A percentile compares a stretch with the other conserved stretches of the same genome.
phyloP scores from a whole-genome alignment of 2,797 vertebrate species.

The Tarsius wallacei region DNA sequence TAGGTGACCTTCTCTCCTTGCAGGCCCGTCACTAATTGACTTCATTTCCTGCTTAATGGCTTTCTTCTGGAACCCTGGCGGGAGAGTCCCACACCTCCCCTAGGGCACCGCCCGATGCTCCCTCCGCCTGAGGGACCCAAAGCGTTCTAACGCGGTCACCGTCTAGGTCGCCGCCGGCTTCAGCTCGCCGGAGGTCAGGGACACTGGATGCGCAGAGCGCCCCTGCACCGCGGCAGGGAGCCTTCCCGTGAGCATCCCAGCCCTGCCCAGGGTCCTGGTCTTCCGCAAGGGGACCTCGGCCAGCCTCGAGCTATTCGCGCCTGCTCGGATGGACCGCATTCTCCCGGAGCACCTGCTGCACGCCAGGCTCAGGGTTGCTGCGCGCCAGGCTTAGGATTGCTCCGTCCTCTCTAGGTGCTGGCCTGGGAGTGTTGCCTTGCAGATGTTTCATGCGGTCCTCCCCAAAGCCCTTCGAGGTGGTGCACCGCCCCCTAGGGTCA shows the following conservation, averaged over 20 bases:
- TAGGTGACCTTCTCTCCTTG: not conserved
- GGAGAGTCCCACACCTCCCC: not conserved
- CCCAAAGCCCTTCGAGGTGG: not conserved
- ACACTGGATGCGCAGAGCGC: fast-evolving
- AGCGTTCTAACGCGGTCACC: not conserved
- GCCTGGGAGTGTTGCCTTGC: not conserved
- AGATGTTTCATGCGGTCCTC: not conserved
- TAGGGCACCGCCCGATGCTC: not conserved
- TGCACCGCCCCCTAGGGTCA: not conserved
- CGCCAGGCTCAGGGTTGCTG: not conserved
- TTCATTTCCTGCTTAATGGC: constrained; percentile 75
- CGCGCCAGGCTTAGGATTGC: not conserved
- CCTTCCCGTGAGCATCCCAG: not conserved
- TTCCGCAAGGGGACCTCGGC: not conserved
- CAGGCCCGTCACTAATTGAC: not conserved
- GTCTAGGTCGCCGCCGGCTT: not conserved
- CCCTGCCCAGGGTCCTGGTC: fast-evolving
- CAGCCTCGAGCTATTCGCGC: not conserved
- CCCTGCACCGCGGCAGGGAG: not conserved
- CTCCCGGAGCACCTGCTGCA: not conserved
- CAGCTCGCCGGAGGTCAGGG: not conserved
- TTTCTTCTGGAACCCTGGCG: constrained; percentile 60
- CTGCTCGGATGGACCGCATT: not conserved
- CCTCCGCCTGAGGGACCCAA: not conserved
- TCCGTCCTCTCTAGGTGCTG: not conserved